Base-by-base conservation (phyloP, 1,140 invertebrate species). In the Panagrolaimus sp. region DNA sequence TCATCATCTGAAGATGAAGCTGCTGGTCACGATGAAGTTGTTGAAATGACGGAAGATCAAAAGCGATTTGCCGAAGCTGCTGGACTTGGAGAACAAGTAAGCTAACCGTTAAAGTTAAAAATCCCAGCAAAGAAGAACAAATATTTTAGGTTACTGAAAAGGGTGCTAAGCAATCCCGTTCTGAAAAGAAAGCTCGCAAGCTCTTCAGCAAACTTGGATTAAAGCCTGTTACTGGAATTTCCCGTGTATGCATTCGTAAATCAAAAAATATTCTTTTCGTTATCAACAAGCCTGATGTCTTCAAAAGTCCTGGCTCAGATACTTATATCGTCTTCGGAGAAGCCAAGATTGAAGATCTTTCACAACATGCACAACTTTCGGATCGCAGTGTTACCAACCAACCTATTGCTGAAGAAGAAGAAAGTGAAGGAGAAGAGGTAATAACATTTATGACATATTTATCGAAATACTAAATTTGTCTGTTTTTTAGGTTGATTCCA, bases 261-360 rank as follows among this genome's bases (percentile, higher is more conserved):
- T 96, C 95, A 6, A 98, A 98, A 86, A 98, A 97, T 84, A 98
- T 99, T 80, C 86, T 98, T 7, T 99, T 99, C 85, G 96, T 98
- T 26, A 98, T 99, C 80, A 96, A 95, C 85, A 96, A 96, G 78
- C 96, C 96, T 63, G 96, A 99, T 86, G 96, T 99, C 8, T 96
- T 95, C 86, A 98, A 98, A 85, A 96, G 95, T 84, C 96, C 95
- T n/a, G 94, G 94, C 69, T 96, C 94, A 43, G 96, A 98, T 85
- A 98, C 95, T 12, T 99, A 98, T 86, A 97, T 99, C 83, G 92
- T 99, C 15, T 98, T 99, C 86, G 96, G 96, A 63, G 96, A 99
- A 87, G 95, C 96, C 24, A 99, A 99, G 89, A 98, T 99, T 83
- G 96, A 99, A 87, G 96, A 99, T 88, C 88, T 99, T 72, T 94